phyloP scores from a whole-genome alignment of 1,140 invertebrate species.

The Lysiphlebus fabarum region DNA sequence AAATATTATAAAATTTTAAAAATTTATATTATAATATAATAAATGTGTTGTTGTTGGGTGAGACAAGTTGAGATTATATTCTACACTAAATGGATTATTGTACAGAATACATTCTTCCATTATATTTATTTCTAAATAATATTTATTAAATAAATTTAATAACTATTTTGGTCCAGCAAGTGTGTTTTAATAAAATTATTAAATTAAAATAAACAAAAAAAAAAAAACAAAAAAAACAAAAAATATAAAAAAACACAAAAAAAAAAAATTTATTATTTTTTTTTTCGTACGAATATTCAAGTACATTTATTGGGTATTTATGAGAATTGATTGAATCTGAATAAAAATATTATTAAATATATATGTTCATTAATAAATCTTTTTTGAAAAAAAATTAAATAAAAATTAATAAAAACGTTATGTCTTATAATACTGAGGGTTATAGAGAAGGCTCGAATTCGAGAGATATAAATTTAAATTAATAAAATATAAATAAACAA shows the following conservation, averaged over 20 bases:
- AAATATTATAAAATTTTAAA: conserved; percentile 8
- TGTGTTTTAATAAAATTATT: no score
- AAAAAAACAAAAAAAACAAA: no score
- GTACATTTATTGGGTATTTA: no score
- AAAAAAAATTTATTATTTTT: no score
- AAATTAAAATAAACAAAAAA: no score
- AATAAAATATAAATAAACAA: conserved; percentile 10
- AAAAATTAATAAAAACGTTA: neutral
- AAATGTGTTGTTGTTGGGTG: conserved; percentile 10
- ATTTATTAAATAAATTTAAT: no score
- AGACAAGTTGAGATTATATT: conserved; percentile 16
- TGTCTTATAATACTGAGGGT: no score
- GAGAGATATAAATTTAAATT: neutral
- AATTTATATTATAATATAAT: conserved; percentile 11
- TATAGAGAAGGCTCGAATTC: conserved; percentile 3
- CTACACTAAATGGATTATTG: conserved; percentile 23
- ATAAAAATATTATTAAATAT: no score
- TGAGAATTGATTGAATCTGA: no score
- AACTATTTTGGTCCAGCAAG: no score
- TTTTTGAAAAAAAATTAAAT: neutral
- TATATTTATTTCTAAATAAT: neutral
- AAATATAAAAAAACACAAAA: no score
- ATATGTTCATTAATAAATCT: neutral
- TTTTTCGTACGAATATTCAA: no score
- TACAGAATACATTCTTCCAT: conserved; percentile 38